Evolutionary conservation across 2,113 vertebrate species (phyloP), one percentile per base, ranked within the genome.

Genomic region (Xyliphius kryptos): DNA sequence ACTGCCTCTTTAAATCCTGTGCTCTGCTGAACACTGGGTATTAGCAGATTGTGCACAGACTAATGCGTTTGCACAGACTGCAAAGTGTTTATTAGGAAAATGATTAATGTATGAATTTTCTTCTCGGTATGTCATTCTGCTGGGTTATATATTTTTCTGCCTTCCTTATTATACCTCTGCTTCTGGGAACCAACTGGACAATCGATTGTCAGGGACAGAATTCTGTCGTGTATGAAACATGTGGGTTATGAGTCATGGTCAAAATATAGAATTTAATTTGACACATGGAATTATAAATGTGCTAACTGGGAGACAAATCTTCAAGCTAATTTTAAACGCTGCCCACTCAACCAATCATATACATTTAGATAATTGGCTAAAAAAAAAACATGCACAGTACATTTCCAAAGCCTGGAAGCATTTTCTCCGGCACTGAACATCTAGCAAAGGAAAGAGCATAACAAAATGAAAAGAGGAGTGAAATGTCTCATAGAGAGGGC

Each of bases 71-170:
- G 40, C 48, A 53, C 10, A 54, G 21, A 14, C 36, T 53, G 26
- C 2, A 7, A 54, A 61, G 38, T 67, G 32, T 67, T 46, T 54
- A 17, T 61, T 60, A 15, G 20, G 47, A 49, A 38, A 49, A 58
- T 68, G 16, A 63, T 63, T 58, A 36, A 51, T 63, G 9, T 37
- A 64, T 64, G 48, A 54, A 32, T 12, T 36, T 63, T 69, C 40
- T 32, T 8, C n/a, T 43, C 17, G 19, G 10, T 52, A 50, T 57
- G 53, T 59, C 20, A 44, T 9, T n/a, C 48, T 69, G 53, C n/a
- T 54, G 50, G 57, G 22, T 47, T 41, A 5, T 49, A 46, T n/a
- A 49, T 36, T 61, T 26, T 61, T 15, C 38, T 61, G 46, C 15
- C 58, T 43, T 17, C 60, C 37, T 56, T 7, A n/a, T 53, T 37